phyloP scores from a whole-genome alignment of 2,888 invertebrate genomes.

The Lasioglossum calceatum region DNA sequence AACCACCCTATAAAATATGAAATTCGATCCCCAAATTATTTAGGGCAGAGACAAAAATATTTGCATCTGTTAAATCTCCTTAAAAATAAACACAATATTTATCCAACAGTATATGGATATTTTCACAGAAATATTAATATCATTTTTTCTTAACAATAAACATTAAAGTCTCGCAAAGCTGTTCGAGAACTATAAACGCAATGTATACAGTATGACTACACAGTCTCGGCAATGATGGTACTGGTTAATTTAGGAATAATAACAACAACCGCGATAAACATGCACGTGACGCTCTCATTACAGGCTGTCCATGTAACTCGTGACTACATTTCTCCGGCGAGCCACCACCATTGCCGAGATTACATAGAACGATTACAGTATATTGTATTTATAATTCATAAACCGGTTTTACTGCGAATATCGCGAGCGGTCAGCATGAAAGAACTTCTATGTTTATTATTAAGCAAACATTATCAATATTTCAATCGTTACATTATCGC shows the following conservation, averaged over 20 bases:
- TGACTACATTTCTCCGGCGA: neutral
- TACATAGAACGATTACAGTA: neutral
- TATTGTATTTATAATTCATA: constrained; percentile 12
- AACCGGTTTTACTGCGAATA: neutral
- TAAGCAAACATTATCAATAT: neutral
- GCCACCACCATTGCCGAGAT: constrained; percentile 1
- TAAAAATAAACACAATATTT: neutral
- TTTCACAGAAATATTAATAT: neutral
- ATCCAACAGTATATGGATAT: neutral
- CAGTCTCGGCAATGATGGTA: neutral
- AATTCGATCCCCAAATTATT: neutral
- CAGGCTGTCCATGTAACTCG: neutral
- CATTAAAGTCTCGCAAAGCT: neutral
- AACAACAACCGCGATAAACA: constrained; percentile 14
- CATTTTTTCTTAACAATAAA: neutral
- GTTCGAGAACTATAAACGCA: neutral
- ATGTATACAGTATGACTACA: too few species aligned
- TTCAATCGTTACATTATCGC: neutral
- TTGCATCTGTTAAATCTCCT: neutral
- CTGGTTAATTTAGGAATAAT: constrained; percentile 4
- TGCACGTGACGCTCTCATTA: constrained; percentile 7
- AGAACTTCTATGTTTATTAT: neutral
- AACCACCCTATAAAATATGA: neutral
- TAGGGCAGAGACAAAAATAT: neutral
- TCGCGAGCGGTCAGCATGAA: neutral